A percentile compares a stretch with the other conserved stretches of the same genome.
These are phyloP conservation scores for Watsonalla binaria DNA, from an alignment of 2,888 invertebrate species.

Conservation along the genomic window DNA sequence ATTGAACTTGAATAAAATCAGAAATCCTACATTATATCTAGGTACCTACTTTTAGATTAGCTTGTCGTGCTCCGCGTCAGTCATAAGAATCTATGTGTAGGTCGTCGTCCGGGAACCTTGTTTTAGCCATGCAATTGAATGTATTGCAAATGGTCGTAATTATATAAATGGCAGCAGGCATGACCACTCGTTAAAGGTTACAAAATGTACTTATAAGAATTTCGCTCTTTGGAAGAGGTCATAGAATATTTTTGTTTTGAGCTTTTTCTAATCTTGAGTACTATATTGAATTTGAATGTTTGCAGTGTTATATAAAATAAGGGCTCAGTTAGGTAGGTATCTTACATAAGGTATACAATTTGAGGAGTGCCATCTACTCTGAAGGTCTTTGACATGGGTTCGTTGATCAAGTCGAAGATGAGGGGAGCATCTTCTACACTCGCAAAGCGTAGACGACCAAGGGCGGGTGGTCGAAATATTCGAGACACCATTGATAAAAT, in stretches of 20 bases:
- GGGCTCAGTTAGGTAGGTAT: neutral
- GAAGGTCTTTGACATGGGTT: constrained; percentile 51
- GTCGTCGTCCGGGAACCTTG: too few species aligned
- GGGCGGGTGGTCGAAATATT: constrained; percentile 19
- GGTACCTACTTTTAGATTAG: neutral
- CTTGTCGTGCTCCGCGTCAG: too few species aligned
- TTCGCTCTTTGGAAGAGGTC: too few species aligned
- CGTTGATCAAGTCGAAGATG: constrained; percentile 42
- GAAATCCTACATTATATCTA: constrained; percentile 1
- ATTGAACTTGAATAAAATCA: constrained; percentile 2
- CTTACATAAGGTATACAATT: constrained; percentile 54
- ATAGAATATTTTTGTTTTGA: too few species aligned
- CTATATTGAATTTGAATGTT: too few species aligned
- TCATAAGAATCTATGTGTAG: too few species aligned
- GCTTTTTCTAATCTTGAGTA: too few species aligned
- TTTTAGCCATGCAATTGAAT: neutral
- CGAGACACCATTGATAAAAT: constrained; percentile 18
- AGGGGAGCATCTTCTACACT: constrained; percentile 36
- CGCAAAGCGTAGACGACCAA: constrained; percentile 50
- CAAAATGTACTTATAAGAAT: too few species aligned
- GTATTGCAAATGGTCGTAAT: too few species aligned
- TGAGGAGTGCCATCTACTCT: constrained; percentile 35
- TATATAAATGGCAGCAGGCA: too few species aligned
- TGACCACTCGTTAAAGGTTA: neutral
- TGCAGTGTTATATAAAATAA: neutral